phyloP scores from a whole-genome alignment of 1,140 invertebrate species.

The Drosophila subobscura region DNA sequence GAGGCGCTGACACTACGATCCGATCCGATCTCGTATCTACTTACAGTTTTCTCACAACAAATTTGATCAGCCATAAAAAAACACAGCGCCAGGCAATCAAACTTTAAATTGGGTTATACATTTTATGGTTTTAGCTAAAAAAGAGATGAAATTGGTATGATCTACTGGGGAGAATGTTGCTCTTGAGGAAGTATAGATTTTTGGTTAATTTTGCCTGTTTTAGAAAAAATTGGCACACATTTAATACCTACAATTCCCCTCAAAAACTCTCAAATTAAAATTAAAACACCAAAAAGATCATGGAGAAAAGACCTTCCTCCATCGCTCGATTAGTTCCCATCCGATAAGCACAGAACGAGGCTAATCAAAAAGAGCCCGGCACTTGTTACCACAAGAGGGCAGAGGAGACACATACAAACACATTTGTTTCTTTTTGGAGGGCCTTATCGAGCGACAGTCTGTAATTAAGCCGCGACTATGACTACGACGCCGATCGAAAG shows the following conservation, averaged over 20 bases:
- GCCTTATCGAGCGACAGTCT: slow-evolving; percentile 66
- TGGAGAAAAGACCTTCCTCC: not conserved
- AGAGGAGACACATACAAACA: slow-evolving; percentile 12
- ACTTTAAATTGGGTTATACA: slow-evolving; percentile 24
- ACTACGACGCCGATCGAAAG: slow-evolving; percentile 19
- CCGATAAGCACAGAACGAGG: slow-evolving; percentile 38
- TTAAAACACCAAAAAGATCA: slow-evolving; percentile 37
- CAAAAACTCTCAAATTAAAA: slow-evolving; percentile 1
- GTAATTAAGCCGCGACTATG: slow-evolving; percentile 61
- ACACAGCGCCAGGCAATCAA: slow-evolving; percentile 23
- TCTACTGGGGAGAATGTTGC: not conserved
- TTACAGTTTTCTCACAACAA: slow-evolving; percentile 43
- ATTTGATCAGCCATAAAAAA: slow-evolving; percentile 52
- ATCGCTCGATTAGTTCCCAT: slow-evolving; percentile 27
- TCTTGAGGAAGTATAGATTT: too few species aligned
- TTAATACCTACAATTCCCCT: not conserved
- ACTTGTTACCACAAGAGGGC: slow-evolving; percentile 65
- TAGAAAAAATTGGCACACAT: too few species aligned
- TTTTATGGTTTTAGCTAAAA: slow-evolving; percentile 3
- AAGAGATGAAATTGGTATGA: not conserved
- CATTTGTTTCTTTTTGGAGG: slow-evolving; percentile 56
- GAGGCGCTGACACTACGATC: not conserved
- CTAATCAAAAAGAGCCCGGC: slow-evolving; percentile 61
- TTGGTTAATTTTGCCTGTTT: too few species aligned
- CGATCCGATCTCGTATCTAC: slow-evolving; percentile 16